A percentile compares a stretch with the other conserved stretches of the same genome.
Conservation (phyloP, 2,797 vertebrate species). For the Sebastes kiyomatsui region DNA sequence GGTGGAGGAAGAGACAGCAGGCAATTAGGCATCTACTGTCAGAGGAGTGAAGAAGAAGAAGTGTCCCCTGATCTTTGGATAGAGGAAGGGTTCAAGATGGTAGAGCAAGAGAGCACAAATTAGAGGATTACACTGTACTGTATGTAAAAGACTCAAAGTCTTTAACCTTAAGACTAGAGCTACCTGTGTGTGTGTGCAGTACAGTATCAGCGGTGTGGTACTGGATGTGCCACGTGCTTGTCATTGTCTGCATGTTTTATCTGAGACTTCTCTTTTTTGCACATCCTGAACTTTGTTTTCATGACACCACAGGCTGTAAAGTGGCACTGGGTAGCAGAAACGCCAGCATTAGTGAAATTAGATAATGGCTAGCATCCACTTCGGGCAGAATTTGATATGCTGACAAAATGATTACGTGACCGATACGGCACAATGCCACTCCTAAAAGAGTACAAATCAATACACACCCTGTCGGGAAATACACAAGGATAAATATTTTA, state of each 20-base stretch:
- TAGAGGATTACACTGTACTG: background rate
- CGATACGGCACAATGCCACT: constrained; percentile 20
- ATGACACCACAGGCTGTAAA: constrained; percentile 16
- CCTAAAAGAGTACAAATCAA: constrained; percentile 57
- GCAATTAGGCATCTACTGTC: constrained; percentile 61
- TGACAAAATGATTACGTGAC: constrained; percentile 54
- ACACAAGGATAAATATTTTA: constrained; percentile 41
- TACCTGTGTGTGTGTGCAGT: background rate
- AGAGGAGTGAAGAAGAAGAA: constrained; percentile 30
- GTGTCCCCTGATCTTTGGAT: constrained; percentile 14
- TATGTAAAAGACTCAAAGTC: background rate
- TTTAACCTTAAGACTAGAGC: background rate
- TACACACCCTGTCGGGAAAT: constrained; percentile 38
- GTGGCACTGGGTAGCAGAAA: constrained; percentile 28
- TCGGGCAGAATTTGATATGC: constrained; percentile 69
- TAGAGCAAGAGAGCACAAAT: background rate
- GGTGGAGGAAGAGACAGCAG: constrained; percentile 45
- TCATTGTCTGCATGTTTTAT: background rate
- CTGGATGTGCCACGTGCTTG: background rate
- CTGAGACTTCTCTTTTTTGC: background rate
- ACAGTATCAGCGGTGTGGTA: background rate
- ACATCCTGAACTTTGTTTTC: constrained; percentile 34
- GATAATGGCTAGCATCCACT: constrained; percentile 54
- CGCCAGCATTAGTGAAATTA: constrained; percentile 65
- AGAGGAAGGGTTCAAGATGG: background rate